Percentiles rank a stretch among this genome's conserved stretches.
These are phyloP conservation scores for Cryptocephalus primarius DNA, from an alignment of 2,888 invertebrate genomes.

Conservation along the genomic window DNA sequence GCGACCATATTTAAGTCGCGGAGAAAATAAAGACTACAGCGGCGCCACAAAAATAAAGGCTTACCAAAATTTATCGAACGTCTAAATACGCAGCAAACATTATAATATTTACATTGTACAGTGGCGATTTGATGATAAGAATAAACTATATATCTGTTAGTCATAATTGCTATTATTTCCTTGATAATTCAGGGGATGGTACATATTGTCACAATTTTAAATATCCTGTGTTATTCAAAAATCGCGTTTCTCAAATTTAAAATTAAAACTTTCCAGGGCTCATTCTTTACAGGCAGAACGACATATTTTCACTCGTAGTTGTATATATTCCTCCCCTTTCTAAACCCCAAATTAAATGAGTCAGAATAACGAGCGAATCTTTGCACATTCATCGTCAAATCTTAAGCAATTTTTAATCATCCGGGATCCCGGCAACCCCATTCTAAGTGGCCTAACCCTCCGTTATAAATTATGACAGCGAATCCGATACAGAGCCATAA, in stretches of 20 bases:
- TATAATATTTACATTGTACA: neutral
- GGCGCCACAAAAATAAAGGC: slow-evolving; percentile 5
- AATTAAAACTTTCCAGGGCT: too few species aligned
- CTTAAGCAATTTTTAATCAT: slow-evolving; percentile 12
- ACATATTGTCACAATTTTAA: neutral
- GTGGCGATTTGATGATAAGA: neutral
- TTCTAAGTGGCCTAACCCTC: slow-evolving; percentile 15
- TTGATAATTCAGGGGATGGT: neutral
- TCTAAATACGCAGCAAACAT: neutral
- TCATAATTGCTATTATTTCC: too few species aligned
- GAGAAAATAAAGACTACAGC: slow-evolving; percentile 23
- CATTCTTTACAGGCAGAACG: too few species aligned
- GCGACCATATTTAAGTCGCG: slow-evolving; percentile 38
- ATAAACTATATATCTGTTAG: neutral
- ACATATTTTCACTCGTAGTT: too few species aligned
- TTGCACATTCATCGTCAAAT: slow-evolving; percentile 8
- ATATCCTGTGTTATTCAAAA: too few species aligned
- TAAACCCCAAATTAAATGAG: slow-evolving; percentile 1
- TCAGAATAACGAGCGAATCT: slow-evolving; percentile 4
- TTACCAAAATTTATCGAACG: neutral
- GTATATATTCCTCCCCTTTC: neutral
- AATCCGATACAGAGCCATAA: slow-evolving; percentile 19
- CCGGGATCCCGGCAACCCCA: slow-evolving; percentile 10
- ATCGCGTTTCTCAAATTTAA: too few species aligned
- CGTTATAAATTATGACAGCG: slow-evolving; percentile 26